phyloP scores from a whole-genome alignment of 2,888 invertebrate genomes.

The Andrena bicolor region DNA sequence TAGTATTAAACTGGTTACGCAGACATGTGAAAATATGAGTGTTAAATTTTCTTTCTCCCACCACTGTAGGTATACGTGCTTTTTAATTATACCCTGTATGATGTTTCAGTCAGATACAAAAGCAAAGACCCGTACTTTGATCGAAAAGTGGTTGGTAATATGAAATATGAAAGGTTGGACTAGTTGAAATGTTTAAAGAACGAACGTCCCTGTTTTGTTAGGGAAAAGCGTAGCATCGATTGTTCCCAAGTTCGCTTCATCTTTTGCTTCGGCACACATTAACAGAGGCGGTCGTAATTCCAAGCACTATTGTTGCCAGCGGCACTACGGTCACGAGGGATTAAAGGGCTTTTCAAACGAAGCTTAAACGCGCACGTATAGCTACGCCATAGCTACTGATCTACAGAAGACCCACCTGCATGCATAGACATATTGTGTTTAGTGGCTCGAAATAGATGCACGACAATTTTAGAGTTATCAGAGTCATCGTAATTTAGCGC shows the following conservation, averaged over 20 bases:
- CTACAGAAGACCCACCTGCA: conserved; percentile 18
- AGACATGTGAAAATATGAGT: no score
- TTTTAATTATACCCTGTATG: no score
- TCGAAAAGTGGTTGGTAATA: background rate
- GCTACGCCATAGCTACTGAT: conserved; percentile 13
- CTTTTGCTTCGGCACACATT: conserved; percentile 85
- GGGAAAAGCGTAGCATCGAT: conserved; percentile 20
- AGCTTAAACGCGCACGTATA: conserved; percentile 39
- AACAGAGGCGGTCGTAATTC: conserved; percentile 89
- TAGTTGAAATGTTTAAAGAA: background rate
- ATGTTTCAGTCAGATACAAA: background rate
- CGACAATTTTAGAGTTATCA: conserved; percentile 18
- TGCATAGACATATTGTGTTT: conserved; percentile 7
- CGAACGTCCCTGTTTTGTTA: background rate
- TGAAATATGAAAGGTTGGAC: background rate
- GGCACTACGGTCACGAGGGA: conserved; percentile 88
- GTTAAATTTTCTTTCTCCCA: no score
- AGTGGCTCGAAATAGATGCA: conserved; percentile 12
- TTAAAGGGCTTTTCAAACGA: conserved; percentile 83
- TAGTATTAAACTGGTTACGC: no score
- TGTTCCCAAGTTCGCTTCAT: conserved; percentile 63
- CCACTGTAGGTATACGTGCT: no score
- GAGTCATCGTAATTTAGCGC: background rate
- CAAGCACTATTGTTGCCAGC: conserved; percentile 88
- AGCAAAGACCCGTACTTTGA: background rate